Evolutionary conservation across 1,140 invertebrate species (phyloP).

Genomic region (Ceratina australensis): DNA sequence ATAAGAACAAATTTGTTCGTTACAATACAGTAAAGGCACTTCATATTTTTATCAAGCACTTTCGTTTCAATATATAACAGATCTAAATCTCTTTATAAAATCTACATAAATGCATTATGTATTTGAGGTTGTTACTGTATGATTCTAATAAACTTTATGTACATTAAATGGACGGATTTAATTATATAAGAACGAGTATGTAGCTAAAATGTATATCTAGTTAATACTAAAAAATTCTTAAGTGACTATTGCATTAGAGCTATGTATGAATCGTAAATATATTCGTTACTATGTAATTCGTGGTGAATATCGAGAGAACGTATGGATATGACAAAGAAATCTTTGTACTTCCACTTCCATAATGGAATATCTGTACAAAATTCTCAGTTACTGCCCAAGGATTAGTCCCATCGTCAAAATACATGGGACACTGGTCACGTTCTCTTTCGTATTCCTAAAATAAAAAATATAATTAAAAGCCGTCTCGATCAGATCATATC

Average conservation of each 20-base stretch:
- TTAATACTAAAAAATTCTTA: slow-evolving; percentile 3
- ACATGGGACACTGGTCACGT: slow-evolving; percentile 96
- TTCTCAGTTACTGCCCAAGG: slow-evolving; percentile 89
- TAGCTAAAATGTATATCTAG: background rate
- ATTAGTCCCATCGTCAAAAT: slow-evolving; percentile 94
- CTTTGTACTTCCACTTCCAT: slow-evolving; percentile 56
- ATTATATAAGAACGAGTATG: background rate
- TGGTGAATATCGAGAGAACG: background rate
- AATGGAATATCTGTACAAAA: slow-evolving; percentile 85
- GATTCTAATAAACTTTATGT: slow-evolving; percentile 25
- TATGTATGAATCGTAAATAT: no score
- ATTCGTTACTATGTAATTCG: background rate
- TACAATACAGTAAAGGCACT: slow-evolving; percentile 23
- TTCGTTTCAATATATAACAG: slow-evolving; percentile 18
- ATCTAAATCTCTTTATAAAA: slow-evolving; percentile 12
- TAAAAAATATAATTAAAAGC: slow-evolving; percentile 46
- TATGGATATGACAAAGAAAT: background rate
- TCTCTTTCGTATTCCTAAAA: slow-evolving; percentile 78
- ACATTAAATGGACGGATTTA: slow-evolving; percentile 48
- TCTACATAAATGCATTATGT: slow-evolving; percentile 15
- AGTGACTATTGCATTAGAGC: no score
- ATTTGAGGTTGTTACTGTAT: slow-evolving; percentile 16
- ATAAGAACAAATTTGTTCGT: background rate
- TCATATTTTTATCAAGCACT: background rate
- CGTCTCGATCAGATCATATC: slow-evolving; percentile 7